phyloP scores from a whole-genome alignment of 2,888 invertebrate species.

The Drosophila prolongata region DNA sequence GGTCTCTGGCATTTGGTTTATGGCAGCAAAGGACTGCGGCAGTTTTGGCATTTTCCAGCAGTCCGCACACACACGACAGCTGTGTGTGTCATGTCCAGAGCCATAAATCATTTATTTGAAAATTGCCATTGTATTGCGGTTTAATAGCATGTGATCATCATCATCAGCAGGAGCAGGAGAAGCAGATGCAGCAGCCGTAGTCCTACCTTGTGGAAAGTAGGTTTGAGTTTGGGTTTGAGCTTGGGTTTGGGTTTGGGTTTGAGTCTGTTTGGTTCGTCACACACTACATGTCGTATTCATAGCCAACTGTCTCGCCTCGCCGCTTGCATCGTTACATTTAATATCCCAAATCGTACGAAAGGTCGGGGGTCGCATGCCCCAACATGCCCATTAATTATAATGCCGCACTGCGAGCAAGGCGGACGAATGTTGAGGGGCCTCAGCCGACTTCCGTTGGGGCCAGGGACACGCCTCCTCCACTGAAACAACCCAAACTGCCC shows the following conservation, averaged over 20 bases:
- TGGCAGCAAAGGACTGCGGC: constrained; percentile 55
- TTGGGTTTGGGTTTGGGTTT: too few species aligned
- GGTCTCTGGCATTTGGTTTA: constrained; percentile 33
- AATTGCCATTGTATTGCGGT: constrained; percentile 79
- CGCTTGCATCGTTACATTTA: constrained; percentile 67
- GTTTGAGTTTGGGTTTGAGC: not conserved
- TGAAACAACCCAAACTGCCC: too few species aligned
- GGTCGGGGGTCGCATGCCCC: constrained; percentile 49
- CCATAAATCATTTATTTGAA: constrained; percentile 78
- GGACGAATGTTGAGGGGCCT: constrained; percentile 1
- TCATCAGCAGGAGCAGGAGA: constrained; percentile 40
- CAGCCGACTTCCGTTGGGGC: constrained; percentile 36
- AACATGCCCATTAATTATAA: constrained; percentile 74
- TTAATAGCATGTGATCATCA: constrained; percentile 77
- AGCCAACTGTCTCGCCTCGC: constrained; percentile 42
- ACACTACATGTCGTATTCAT: constrained; percentile 65
- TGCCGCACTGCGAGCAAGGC: constrained; percentile 62
- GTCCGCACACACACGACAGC: constrained; percentile 30
- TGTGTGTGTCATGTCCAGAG: constrained; percentile 53
- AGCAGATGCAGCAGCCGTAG: not conserved
- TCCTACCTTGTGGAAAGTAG: constrained; percentile 7
- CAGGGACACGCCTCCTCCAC: constrained; percentile 3
- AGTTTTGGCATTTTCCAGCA: constrained; percentile 50
- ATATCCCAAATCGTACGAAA: constrained; percentile 59
- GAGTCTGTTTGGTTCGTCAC: constrained; percentile 40